phyloP scores from a whole-genome alignment of 1,140 invertebrate genomes.

The Sarcophaga bullata region DNA sequence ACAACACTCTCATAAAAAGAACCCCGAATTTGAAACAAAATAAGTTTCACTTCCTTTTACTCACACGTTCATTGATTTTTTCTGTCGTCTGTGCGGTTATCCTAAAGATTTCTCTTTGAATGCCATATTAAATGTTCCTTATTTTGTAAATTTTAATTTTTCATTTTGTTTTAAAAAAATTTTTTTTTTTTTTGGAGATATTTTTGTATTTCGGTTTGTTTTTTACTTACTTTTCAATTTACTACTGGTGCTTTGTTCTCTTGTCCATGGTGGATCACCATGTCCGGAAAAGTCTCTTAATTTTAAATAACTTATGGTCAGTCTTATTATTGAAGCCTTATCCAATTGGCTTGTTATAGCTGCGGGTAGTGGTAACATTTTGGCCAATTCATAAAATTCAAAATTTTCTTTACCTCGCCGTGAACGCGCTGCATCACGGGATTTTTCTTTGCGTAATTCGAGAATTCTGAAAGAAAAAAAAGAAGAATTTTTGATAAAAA shows the following conservation, averaged over 20 bases:
- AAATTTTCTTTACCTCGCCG: slow-evolving; percentile 97
- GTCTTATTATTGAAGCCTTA: slow-evolving; percentile 97
- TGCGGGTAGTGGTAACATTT: slow-evolving; percentile 94
- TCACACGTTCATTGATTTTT: not conserved
- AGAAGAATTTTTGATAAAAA: not conserved
- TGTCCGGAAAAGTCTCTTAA: slow-evolving; percentile 93
- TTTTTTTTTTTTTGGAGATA: no score
- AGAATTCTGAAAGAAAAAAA: slow-evolving; percentile 83
- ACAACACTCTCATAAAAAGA: not conserved
- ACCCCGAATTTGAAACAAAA: not conserved
- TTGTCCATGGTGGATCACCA: slow-evolving; percentile 94
- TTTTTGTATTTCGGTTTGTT: not conserved
- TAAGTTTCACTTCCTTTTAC: slow-evolving; percentile 40
- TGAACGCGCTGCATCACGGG: slow-evolving; percentile 93
- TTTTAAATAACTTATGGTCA: slow-evolving; percentile 97
- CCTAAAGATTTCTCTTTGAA: not conserved
- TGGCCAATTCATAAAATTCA: slow-evolving; percentile 98
- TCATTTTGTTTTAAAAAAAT: no score
- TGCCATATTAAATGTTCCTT: no score
- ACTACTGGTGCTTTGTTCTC: slow-evolving; percentile 77
- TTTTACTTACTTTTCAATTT: slow-evolving; percentile 86
- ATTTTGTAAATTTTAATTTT: no score
- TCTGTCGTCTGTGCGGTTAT: not conserved
- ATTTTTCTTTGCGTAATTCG: slow-evolving; percentile 96
- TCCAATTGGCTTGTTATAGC: slow-evolving; percentile 98